Conservation (phyloP, 2,113 vertebrate species). For the Calypte anna region DNA sequence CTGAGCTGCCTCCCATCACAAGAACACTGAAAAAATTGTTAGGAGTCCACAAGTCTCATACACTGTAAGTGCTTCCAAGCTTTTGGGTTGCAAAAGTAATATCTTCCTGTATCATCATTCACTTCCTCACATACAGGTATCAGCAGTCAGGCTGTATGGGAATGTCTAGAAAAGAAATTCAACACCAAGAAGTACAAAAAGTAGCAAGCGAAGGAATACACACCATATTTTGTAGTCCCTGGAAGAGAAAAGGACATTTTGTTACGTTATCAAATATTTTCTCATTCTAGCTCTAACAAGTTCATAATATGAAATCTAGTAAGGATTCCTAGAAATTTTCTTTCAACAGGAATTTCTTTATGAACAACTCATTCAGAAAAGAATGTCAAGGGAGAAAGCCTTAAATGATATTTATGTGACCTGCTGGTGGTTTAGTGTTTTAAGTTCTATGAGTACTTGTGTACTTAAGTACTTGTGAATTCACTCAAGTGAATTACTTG, state of each 20-base stretch:
- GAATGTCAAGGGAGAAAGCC: not conserved
- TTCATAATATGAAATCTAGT: not conserved
- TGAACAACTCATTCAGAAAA: not conserved
- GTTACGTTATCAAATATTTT: not conserved
- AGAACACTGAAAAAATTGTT: not conserved
- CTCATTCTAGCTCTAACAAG: not conserved
- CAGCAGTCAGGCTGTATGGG: not conserved
- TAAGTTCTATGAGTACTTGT: not conserved
- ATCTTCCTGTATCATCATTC: not conserved
- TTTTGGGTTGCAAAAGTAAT: not conserved
- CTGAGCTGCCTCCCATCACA: not conserved
- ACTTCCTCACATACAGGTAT: rapidly evolving
- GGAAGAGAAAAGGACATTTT: not conserved
- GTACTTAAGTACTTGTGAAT: no score
- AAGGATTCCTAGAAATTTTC: not conserved
- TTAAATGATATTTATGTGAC: not conserved
- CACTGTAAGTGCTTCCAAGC: not conserved
- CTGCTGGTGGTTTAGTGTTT: not conserved
- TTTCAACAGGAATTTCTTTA: not conserved
- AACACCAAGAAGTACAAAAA: no score
- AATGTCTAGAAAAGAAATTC: not conserved
- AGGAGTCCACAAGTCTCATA: not conserved
- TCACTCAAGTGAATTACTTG: not conserved
- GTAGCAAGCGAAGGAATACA: not conserved
- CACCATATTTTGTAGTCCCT: not conserved